Percentiles rank a stretch among this genome's conserved stretches.
These are phyloP conservation scores for Lagenorhynchus albirostris DNA, from an alignment of 2,113 vertebrate species.

Conservation along the genomic window DNA sequence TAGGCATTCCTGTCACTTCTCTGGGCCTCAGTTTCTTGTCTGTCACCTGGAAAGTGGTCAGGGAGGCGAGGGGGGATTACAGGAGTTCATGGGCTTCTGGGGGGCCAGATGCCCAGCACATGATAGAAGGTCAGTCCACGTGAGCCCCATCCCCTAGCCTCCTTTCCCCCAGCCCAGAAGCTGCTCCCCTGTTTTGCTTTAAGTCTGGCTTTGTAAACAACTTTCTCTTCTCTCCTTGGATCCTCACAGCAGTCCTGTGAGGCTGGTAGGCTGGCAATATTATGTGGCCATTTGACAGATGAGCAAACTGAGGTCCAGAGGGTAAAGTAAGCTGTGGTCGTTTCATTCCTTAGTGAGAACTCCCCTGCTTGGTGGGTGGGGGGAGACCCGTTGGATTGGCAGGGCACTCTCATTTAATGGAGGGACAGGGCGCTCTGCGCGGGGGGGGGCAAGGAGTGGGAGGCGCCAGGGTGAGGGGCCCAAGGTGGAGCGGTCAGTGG, in stretches of 20 bases:
- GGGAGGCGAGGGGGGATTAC: neutral
- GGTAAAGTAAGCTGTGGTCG: neutral
- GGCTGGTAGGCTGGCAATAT: neutral
- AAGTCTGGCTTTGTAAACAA: neutral
- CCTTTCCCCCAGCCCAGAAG: neutral
- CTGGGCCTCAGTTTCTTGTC: neutral
- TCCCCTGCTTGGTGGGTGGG: neutral
- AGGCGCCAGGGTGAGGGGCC: neutral
- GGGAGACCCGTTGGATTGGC: neutral
- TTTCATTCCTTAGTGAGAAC: neutral
- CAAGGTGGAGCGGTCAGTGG: neutral
- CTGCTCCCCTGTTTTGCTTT: neutral
- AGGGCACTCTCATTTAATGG: neutral
- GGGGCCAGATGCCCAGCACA: neutral
- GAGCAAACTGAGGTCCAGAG: neutral
- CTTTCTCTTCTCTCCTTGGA: neutral
- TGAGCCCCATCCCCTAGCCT: neutral
- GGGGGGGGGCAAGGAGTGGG: neutral
- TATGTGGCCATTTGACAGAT: neutral
- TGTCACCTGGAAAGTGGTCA: neutral
- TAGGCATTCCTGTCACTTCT: neutral
- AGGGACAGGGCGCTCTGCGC: neutral
- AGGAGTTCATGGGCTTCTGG: accelerated
- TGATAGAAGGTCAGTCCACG: neutral
- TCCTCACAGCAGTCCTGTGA: neutral